Percentiles rank a stretch among this genome's conserved stretches.
phyloP scores from a whole-genome alignment of 1,140 invertebrate species.

The Procambarus clarkii region DNA sequence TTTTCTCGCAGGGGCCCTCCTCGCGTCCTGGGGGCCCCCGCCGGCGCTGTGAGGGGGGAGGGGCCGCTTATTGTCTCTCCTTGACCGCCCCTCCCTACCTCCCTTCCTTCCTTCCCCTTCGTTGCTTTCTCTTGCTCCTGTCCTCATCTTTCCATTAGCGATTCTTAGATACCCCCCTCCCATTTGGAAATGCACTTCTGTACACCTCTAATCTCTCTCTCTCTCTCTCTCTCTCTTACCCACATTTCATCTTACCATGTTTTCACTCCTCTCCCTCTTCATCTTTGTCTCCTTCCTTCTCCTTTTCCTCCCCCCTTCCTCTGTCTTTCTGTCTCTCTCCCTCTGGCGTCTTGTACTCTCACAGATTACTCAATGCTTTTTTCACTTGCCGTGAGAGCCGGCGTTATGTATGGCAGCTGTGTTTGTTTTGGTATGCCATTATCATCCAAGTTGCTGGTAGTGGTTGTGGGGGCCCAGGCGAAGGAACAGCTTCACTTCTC shows the following conservation, averaged over 20 bases:
- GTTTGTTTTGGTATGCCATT: conserved; percentile 11
- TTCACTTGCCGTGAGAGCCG: not conserved
- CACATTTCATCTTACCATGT: no score
- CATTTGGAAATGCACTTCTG: no score
- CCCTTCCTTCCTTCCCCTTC: conserved; percentile 7
- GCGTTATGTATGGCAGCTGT: conserved; percentile 24
- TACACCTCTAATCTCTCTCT: no score
- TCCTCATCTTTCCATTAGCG: not conserved
- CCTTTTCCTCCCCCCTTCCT: not conserved
- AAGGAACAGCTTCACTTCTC: conserved; percentile 4
- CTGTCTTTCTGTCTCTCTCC: conserved; percentile 15
- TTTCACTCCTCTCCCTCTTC: not conserved
- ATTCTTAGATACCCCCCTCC: no score
- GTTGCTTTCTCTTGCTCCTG: not conserved
- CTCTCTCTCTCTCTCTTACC: no score
- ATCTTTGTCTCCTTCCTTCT: not conserved
- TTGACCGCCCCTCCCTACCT: not conserved
- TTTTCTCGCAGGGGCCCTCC: conserved; percentile 52
- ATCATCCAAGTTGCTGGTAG: not conserved
- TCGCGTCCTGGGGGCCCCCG: conserved; percentile 5
- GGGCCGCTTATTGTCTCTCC: conserved; percentile 22
- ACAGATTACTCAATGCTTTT: conserved; percentile 29
- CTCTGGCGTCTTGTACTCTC: conserved; percentile 28
- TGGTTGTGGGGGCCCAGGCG: not conserved
- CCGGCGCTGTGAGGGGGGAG: not conserved